A percentile compares a stretch with the other conserved stretches of the same genome.
These are phyloP conservation scores for Zygothrica quintamaculata DNA, from an alignment of 2,888 invertebrate species.

Conservation along the genomic window DNA sequence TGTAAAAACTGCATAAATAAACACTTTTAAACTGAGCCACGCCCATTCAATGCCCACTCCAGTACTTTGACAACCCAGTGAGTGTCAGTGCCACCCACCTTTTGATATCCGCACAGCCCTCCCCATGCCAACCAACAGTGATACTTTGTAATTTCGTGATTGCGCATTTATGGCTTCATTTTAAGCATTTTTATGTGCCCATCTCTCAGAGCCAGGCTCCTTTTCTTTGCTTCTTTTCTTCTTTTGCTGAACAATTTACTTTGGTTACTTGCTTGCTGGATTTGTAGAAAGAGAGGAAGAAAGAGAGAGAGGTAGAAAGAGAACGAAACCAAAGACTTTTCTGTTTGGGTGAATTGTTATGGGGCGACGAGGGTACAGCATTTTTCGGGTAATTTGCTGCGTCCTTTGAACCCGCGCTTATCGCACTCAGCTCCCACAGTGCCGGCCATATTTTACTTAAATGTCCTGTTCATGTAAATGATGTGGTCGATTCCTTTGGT, in stretches of 20 bases:
- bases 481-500: constrained; percentile 45
- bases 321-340: too few relatives aligned
- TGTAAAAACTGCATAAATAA: constrained; percentile 75
- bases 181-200: constrained; percentile 71
- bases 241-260: constrained; percentile 40
- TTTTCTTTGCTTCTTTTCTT: too few relatives aligned
- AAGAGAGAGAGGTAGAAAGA: not conserved
- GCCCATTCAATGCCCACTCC: constrained; percentile 14
- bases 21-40: constrained; percentile 58
- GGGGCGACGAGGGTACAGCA: constrained; percentile 24
- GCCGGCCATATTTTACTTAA: constrained; percentile 74
- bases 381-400: constrained; percentile 71
- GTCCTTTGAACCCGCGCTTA: constrained; percentile 71
- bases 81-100: not conserved
- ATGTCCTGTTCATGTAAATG: constrained; percentile 76
- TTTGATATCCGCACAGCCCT: constrained; percentile 17
- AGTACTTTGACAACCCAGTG: too few relatives aligned
- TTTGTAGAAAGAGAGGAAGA: not conserved
- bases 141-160: constrained; percentile 77
- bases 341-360: not conserved
- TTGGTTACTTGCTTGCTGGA: constrained; percentile 19
- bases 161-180: constrained; percentile 81
- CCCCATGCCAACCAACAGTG: constrained; percentile 8
- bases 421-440: constrained; percentile 50
- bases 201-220: not conserved